Conservation (phyloP, 2,797 vertebrate genomes). For the Eulemur mongoz region DNA sequence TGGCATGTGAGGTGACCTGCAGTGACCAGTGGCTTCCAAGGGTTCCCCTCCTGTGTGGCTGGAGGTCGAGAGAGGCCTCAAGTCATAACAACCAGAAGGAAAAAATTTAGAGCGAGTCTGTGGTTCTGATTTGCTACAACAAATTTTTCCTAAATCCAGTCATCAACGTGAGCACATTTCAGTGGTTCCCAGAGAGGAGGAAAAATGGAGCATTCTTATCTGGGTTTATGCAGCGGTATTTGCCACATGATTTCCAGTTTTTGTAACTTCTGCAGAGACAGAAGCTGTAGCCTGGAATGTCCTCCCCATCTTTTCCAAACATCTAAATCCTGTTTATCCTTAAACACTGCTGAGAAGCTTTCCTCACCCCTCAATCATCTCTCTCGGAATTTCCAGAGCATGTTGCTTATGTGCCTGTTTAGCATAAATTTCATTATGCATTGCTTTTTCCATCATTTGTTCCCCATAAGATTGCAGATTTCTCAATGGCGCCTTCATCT, state of each 20-base stretch:
- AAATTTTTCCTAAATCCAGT: constrained; percentile 42
- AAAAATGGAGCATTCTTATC: neutral
- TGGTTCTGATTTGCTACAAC: constrained; percentile 38
- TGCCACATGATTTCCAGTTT: neutral
- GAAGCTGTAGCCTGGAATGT: neutral
- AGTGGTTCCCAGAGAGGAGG: neutral
- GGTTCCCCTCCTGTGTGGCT: neutral
- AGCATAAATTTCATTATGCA: neutral
- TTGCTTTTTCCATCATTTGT: neutral
- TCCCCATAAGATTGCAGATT: neutral
- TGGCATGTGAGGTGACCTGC: neutral
- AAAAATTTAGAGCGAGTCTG: neutral
- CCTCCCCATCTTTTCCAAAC: neutral
- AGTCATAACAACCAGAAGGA: neutral
- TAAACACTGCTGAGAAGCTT: neutral
- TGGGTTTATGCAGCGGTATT: neutral
- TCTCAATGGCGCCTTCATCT: neutral
- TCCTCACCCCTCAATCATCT: neutral
- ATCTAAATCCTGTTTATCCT: neutral
- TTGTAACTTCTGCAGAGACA: constrained; percentile 10
- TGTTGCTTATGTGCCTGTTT: neutral
- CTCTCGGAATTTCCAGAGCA: neutral
- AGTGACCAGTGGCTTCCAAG: neutral
- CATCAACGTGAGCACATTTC: neutral
- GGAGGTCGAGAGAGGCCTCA: neutral